A percentile compares a stretch with the other conserved stretches of the same genome.
These are phyloP conservation scores for Orthochromis indermauri DNA, from an alignment of 2,113 vertebrate species.

Conservation along the genomic window DNA sequence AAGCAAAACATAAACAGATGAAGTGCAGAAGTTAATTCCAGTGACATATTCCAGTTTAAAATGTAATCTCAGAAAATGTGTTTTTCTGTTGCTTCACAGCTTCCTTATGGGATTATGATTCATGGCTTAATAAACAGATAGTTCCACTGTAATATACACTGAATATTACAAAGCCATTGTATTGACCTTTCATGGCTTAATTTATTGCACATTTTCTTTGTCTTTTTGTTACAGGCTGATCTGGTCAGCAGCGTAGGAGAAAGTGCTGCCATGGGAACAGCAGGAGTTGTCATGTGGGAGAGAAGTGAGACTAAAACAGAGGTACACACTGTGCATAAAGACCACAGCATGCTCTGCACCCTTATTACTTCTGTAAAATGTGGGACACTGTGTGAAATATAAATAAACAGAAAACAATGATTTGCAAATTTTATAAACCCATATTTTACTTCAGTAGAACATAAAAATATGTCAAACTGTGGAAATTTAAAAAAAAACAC, in stretches of 20 bases:
- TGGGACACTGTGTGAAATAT: neutral
- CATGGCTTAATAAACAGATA: neutral
- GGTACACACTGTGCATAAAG: conserved; percentile 37
- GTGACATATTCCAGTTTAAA: neutral
- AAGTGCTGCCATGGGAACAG: conserved; percentile 82
- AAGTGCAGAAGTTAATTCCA: neutral
- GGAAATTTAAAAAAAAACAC: fast-evolving
- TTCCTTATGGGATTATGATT: neutral
- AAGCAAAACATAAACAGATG: neutral
- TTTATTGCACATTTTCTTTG: neutral
- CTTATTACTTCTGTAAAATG: neutral
- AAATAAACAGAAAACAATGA: neutral
- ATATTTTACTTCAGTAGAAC: neutral
- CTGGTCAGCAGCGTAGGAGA: conserved; percentile 85
- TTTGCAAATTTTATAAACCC: neutral
- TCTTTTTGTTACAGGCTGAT: conserved; percentile 69
- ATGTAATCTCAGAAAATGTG: neutral
- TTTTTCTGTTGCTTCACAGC: neutral
- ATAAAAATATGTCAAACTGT: neutral
- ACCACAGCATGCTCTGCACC: neutral
- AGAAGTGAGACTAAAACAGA: conserved; percentile 63
- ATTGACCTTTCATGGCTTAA: neutral
- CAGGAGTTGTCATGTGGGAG: conserved; percentile 88
- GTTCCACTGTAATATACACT: neutral
- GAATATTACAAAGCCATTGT: neutral